phyloP scores from a whole-genome alignment of 1,140 invertebrate genomes.

The Yoshiicerus persimilis region DNA sequence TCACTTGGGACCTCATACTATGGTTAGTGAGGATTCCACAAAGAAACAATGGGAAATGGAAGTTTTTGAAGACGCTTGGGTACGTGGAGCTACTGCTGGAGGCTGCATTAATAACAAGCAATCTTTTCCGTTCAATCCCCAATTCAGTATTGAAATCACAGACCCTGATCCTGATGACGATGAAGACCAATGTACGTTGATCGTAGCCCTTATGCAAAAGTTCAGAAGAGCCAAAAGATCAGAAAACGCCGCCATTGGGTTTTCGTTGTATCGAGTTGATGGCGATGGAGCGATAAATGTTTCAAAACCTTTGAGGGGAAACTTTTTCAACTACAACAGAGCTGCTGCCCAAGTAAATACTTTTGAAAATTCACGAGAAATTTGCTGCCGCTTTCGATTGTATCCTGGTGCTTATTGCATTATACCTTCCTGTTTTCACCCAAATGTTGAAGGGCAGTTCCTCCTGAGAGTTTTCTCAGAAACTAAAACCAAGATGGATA shows the following conservation, averaged over 20 bases:
- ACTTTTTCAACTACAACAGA: conserved; percentile 95
- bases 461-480: conserved; percentile 94
- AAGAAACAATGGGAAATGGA: conserved; percentile 85
- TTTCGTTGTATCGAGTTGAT: conserved; percentile 86
- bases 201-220: conserved; percentile 90
- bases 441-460: conserved; percentile 94
- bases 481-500: conserved; percentile 67
- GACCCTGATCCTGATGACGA: conserved; percentile 89
- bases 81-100: conserved; percentile 77
- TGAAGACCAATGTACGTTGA: conserved; percentile 86
- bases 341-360: conserved; percentile 86
- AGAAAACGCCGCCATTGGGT: conserved; percentile 93
- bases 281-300: neutral
- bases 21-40: conserved; percentile 10
- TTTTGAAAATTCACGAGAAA: conserved; percentile 95
- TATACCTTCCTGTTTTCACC: conserved; percentile 98
- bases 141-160: conserved; percentile 86
- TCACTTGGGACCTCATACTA: conserved; percentile 85
- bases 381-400: conserved; percentile 88
- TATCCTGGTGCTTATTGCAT: conserved; percentile 93
- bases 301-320: conserved; percentile 69
- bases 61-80: conserved; percentile 93
- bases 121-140: conserved; percentile 94
- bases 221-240: conserved; percentile 88
- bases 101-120: conserved; percentile 96